Conservation (phyloP, 1,140 invertebrate genomes). For the Solenopsis fugax region DNA sequence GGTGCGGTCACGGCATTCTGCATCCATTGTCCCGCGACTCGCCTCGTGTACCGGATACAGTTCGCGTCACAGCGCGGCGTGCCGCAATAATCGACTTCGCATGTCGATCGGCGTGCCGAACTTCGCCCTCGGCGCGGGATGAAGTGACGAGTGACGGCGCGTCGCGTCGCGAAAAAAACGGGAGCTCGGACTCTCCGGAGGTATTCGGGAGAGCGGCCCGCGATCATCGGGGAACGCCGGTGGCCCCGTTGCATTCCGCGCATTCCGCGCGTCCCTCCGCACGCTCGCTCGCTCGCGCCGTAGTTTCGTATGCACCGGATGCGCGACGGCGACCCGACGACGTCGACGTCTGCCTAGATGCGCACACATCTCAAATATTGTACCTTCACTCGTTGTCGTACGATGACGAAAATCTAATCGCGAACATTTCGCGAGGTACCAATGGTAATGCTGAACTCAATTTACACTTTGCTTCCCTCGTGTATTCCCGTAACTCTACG, state of each 20-base stretch:
- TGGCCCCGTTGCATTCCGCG: constrained; percentile 77
- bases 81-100: not conserved
- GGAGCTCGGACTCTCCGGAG: constrained; percentile 63
- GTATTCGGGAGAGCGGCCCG: constrained; percentile 72
- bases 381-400: not conserved
- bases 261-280: constrained; percentile 79
- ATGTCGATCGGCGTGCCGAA: constrained; percentile 25
- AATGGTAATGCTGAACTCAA: not conserved
- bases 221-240: constrained; percentile 55
- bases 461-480: not conserved
- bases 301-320: constrained; percentile 50
- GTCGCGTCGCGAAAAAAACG: constrained; percentile 11
- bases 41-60: constrained; percentile 7
- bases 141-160: constrained; percentile 21
- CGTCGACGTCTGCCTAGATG: constrained; percentile 19
- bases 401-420: not conserved
- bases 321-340: constrained; percentile 7
- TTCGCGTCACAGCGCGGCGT: too few species aligned
- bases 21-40: not conserved
- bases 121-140: constrained; percentile 8
- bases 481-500: not conserved
- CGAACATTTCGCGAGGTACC: not conserved
- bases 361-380: constrained; percentile 23
- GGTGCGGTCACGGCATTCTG: not conserved
- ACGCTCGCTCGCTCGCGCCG: constrained; percentile 6